Base-by-base conservation (phyloP, 1,140 invertebrate genomes). In the Adelges cooleyi region DNA sequence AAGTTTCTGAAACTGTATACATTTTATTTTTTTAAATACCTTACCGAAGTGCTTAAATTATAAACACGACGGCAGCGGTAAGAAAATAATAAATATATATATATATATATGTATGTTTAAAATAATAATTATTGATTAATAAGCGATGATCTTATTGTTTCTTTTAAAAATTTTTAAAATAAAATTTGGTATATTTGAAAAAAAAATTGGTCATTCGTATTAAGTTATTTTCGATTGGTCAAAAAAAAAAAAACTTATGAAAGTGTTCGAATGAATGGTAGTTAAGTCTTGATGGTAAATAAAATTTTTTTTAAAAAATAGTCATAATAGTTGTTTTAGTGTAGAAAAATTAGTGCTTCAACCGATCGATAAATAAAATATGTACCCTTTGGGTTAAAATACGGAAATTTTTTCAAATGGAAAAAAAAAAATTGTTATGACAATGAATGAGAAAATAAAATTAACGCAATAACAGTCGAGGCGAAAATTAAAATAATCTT, bases 381-480 rank as follows among this genome's bases (percentile, higher is more conserved):
- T 44, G 18, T 25, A 40, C 40, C 22, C 20, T 11, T 25, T n/a
- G 42, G 38, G 54, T 44, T 42, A 17, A 25, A 27, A 59, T 59
- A n/a, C n/a, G 15, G 44, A 44, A 44, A 23, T 42, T 42, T n/a
- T n/a, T 42, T 23, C 15, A 54, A 23, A 25, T 22, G 4, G 13
- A 49, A 49, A 49, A 54, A 53, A 40, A 54, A 27, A 56, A 42
- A 56, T 17, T 13, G 22, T 56, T 59, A 29, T 42, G 40, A 42
- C 54, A 44, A 33, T 44, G 23, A 59, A 59, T 59, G 54, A 17
- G 42, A 54, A 53, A 54, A 59, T 59, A 6, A 33, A 33, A 33
- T 33, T 20, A 56, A 59, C 38, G 22, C 54, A 59, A 40, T 54
- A 54, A 59, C 54, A 59, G 54, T 59, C 40, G 18, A n/a, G n/a